A percentile compares a stretch with the other conserved stretches of the same genome.
Evolutionary conservation across 2,888 invertebrate genomes (phyloP).

Genomic region (Lasioglossum figueresi): DNA sequence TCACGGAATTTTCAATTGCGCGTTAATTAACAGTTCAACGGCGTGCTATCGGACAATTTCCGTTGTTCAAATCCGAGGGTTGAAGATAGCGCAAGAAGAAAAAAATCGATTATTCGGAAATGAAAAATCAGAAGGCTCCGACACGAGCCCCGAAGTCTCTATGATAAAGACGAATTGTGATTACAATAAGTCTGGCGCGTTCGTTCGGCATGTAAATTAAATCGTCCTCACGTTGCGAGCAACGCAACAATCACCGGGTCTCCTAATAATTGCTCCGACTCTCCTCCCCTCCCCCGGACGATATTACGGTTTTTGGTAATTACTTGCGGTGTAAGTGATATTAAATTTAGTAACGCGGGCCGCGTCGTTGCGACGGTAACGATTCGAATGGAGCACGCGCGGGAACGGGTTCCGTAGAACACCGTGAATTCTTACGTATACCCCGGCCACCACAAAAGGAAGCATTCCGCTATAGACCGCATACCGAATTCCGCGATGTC

Average conservation of each 20-base stretch:
- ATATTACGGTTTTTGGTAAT: constrained; percentile 6
- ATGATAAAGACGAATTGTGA: no score
- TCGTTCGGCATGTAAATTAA: no score
- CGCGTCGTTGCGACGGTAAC: neutral
- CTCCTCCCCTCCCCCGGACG: no score
- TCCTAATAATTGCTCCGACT: neutral
- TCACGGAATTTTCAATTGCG: neutral
- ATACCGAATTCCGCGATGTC: constrained; percentile 56
- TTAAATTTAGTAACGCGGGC: constrained; percentile 30
- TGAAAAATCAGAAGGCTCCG: no score
- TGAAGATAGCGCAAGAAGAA: no score
- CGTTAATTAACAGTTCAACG: neutral
- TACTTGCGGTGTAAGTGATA: constrained; percentile 37
- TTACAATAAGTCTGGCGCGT: no score
- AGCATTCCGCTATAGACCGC: constrained; percentile 48
- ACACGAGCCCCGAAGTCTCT: neutral
- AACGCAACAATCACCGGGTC: no score
- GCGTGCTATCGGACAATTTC: neutral
- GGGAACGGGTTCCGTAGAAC: neutral
- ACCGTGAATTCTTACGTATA: constrained; percentile 39
- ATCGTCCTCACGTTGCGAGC: neutral
- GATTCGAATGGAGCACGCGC: neutral
- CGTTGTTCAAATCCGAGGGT: no score
- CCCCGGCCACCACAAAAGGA: constrained; percentile 25
- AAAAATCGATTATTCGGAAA: no score